Evolutionary conservation across 2,797 vertebrate species (phyloP), one percentile per base, ranked within the genome.

Genomic region (Sebastes melanostomus): DNA sequence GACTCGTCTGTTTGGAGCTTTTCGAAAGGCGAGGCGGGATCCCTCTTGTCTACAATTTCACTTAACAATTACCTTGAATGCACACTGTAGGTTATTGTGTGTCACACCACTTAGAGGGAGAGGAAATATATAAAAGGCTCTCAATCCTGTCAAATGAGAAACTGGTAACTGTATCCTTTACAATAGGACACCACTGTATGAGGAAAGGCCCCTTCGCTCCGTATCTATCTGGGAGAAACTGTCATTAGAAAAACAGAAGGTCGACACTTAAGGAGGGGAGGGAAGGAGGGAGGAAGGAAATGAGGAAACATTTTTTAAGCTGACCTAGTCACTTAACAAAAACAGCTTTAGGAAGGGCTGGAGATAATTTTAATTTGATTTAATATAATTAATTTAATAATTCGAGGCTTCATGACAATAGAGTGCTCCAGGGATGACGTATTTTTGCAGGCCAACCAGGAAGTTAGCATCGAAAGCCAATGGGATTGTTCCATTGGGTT

Each of bases 11-110:
- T 74, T 80, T 72, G 38, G 80, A 67, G 83, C 66, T 63, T 78
- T 62, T 68, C 2, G 42, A 85, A 84, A 84, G 60, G 73, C 62
- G 24, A 80, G 76, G 73, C 36, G n/a, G 73, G 72, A 75, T 81
- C 76, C 32, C 63, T 80, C 36, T 81, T 54, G 79, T 91, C 87
- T 91, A 86, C 80, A 77, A 76, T 92, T 91, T 85, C 92, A 87
- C 83, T 71, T 71, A 84, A 91, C 89, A 90, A 85, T 90, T 36
- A 80, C 70, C 72, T 46, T 85, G 80, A 89, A 89, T 66, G 86
- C 77, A 66, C 63, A 79, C 66, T 78, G 84, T 56, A 84, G 82
- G 71, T 74, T 82, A 88, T 88, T 88, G 83, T 88, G 87, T 91
- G 83, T 85, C 87, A 81, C 80, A 42, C 73, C 82, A 90, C 88